These are phyloP conservation scores for Percopsis omiscomaycus DNA, from an alignment of 2,797 vertebrate genomes.

Conservation along the genomic window DNA sequence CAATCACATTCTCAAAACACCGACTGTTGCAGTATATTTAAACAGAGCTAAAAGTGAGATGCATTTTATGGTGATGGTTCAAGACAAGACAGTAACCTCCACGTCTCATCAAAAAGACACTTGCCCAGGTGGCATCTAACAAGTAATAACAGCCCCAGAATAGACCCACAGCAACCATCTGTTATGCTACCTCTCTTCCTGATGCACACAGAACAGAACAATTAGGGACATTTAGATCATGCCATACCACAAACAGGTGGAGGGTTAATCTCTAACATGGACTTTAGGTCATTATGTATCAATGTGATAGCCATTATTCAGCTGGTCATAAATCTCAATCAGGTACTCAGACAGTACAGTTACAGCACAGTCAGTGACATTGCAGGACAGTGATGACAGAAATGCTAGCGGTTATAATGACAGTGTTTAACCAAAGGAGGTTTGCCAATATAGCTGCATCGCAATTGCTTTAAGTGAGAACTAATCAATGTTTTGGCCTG, in stretches of 20 bases:
- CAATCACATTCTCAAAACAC: no score
- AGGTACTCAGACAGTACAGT: background rate
- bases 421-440: no score
- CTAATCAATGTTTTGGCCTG: slow-evolving; percentile 18
- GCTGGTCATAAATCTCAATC: slow-evolving; percentile 57
- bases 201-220: no score
- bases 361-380: no score
- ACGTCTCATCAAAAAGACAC: slow-evolving; percentile 6
- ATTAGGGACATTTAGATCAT: no score
- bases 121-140: slow-evolving; percentile 4
- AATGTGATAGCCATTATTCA: slow-evolving; percentile 43
- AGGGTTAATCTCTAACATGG: slow-evolving; percentile 33
- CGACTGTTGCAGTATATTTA: no score
- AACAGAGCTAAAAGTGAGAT: background rate
- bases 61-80: background rate
- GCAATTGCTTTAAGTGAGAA: slow-evolving; percentile 16
- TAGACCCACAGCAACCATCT: slow-evolving; percentile 37
- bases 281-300: slow-evolving; percentile 42
- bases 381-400: no score
- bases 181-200: slow-evolving; percentile 36
- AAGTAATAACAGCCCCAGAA: slow-evolving; percentile 3
- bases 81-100: background rate
- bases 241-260: slow-evolving; percentile 32
- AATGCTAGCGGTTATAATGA: no score
- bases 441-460: slow-evolving; percentile 5